Conservation (phyloP, 2,888 invertebrate genomes). For the Cyclophora albipunctata region DNA sequence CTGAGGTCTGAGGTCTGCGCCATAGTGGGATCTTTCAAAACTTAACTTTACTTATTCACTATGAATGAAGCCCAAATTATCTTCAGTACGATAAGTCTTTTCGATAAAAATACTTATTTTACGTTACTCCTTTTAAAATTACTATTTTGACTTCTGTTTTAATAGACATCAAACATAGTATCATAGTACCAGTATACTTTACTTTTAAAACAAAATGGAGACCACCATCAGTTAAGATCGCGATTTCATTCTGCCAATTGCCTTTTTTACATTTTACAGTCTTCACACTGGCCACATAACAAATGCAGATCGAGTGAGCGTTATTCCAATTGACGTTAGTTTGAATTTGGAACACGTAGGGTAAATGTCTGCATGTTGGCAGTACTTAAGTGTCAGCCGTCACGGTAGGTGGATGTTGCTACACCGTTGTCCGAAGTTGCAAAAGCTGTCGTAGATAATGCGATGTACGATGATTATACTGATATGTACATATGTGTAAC, state of each 20-base stretch:
- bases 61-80: no score
- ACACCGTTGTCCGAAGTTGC: conserved; percentile 55
- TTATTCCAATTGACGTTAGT: conserved; percentile 11
- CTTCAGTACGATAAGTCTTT: no score
- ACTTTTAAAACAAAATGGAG: no score
- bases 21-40: no score
- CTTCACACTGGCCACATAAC: conserved; percentile 16
- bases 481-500: conserved; percentile 55
- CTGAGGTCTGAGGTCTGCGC: no score
- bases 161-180: no score
- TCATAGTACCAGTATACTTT: no score
- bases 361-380: conserved; percentile 26
- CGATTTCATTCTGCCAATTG: conserved; percentile 10
- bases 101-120: no score
- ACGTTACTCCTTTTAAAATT: no score
- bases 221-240: no score
- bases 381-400: conserved; percentile 51
- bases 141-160: no score
- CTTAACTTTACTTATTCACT: no score
- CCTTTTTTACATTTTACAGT: conserved; percentile 18
- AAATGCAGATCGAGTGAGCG: conserved; percentile 8
- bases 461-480: conserved; percentile 45
- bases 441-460: conserved; percentile 59
- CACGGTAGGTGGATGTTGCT: conserved; percentile 57
- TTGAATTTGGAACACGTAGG: conserved; percentile 12